phyloP scores from a whole-genome alignment of 2,888 invertebrate genomes.

The Chaetogeoica ovagalla region DNA sequence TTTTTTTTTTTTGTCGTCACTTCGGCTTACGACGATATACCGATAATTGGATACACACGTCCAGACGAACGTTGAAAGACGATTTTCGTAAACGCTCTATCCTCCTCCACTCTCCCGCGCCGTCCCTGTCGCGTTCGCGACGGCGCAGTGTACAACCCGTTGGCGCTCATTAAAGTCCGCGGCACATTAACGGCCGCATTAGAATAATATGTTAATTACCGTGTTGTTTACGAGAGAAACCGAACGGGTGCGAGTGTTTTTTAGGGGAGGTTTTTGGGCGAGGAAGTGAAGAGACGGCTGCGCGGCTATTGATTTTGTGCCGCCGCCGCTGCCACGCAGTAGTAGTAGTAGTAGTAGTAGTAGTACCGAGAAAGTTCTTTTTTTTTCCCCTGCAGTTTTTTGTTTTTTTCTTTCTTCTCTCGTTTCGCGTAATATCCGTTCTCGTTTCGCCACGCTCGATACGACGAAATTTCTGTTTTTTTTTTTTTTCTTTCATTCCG shows the following conservation, averaged over 20 bases:
- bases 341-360: no score
- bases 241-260: background rate
- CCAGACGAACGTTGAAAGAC: no score
- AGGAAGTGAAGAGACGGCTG: background rate
- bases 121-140: background rate
- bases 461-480: no score
- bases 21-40: no score
- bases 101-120: no score
- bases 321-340: background rate
- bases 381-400: no score
- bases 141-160: background rate
- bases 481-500: no score
- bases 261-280: background rate
- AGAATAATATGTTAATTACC: conserved; percentile 45
- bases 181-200: conserved; percentile 32
- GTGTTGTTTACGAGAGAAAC: conserved; percentile 39
- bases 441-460: background rate
- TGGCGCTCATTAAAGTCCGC: conserved; percentile 38
- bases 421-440: background rate
- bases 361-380: no score
- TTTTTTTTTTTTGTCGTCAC: no score
- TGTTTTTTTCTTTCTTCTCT: no score
- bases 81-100: no score
- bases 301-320: conserved; percentile 10
- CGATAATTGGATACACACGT: no score